A percentile compares a stretch with the other conserved stretches of the same genome.
Conservation (phyloP, 2,888 invertebrate species). For the Deilephila elpenor region DNA sequence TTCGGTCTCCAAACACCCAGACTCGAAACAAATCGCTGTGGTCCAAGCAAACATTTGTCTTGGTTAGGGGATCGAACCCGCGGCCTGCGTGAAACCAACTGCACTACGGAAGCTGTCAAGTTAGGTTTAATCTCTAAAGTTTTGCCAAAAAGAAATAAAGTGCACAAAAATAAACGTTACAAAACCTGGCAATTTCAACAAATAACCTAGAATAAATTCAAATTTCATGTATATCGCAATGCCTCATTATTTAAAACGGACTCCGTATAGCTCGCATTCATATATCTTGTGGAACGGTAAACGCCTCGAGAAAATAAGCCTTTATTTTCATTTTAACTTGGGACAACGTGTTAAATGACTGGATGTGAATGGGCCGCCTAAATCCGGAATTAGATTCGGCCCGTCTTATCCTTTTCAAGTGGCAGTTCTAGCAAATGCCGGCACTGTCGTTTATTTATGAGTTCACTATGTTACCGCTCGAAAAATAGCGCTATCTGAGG, state of each 20-base stretch:
- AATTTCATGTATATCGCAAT: slow-evolving; percentile 10
- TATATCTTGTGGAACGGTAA: too few species aligned
- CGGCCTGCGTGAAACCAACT: too few species aligned
- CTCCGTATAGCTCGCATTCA: too few species aligned
- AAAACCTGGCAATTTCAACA: slow-evolving; percentile 52
- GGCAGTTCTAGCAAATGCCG: slow-evolving; percentile 32
- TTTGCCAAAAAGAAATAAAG: too few species aligned
- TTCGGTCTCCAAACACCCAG: too few species aligned
- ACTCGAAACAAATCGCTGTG: too few species aligned
- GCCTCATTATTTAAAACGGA: too few species aligned
- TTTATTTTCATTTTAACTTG: slow-evolving; percentile 6
- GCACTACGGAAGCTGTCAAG: too few species aligned
- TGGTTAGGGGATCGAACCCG: too few species aligned
- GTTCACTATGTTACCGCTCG: slow-evolving; percentile 18
- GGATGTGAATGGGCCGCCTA: slow-evolving; percentile 49
- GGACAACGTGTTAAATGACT: slow-evolving; percentile 63
- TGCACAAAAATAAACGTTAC: too few species aligned
- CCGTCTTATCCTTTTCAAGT: slow-evolving; percentile 31
- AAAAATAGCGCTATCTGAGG: neutral
- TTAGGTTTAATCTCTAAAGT: too few species aligned
- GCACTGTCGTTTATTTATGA: slow-evolving; percentile 28
- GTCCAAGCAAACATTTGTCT: too few species aligned
- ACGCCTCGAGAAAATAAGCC: neutral
- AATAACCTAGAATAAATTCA: slow-evolving; percentile 63
- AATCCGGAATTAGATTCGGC: slow-evolving; percentile 55